These are phyloP conservation scores for Gobio occitaniae DNA, from an alignment of 2,797 vertebrate genomes.

Conservation along the genomic window DNA sequence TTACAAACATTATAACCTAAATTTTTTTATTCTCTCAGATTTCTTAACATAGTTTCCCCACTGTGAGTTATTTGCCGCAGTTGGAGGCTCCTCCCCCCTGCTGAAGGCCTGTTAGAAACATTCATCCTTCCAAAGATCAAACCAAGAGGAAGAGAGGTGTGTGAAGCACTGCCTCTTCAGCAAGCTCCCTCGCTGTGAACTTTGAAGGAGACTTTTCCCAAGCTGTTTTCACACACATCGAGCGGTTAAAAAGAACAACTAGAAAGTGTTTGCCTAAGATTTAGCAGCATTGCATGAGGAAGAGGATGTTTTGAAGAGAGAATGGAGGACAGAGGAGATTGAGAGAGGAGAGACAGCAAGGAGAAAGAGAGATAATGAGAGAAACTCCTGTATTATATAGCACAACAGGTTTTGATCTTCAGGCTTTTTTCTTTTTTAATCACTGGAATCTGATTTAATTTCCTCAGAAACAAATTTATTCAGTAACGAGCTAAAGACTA, in stretches of 20 bases:
- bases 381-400: slow-evolving; percentile 42
- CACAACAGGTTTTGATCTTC: slow-evolving; percentile 55
- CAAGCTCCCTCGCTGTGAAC: slow-evolving; percentile 70
- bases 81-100: slow-evolving; percentile 49
- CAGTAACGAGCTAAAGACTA: slow-evolving; percentile 21
- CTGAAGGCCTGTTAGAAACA: slow-evolving; percentile 63
- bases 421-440: slow-evolving; percentile 40
- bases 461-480: slow-evolving; percentile 20
- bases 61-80: slow-evolving; percentile 72
- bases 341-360: slow-evolving; percentile 52
- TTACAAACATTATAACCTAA: slow-evolving; percentile 1
- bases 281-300: slow-evolving; percentile 40
- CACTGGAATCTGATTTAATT: not conserved
- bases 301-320: slow-evolving; percentile 27
- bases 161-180: slow-evolving; percentile 69
- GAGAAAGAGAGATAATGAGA: slow-evolving; percentile 58
- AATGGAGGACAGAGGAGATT: not conserved
- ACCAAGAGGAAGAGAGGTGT: slow-evolving; percentile 73
- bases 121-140: slow-evolving; percentile 73
- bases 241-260: slow-evolving; percentile 67
- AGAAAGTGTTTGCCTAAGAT: slow-evolving; percentile 59
- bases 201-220: slow-evolving; percentile 80
- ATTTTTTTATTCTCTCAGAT: slow-evolving; percentile 66
- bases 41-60: slow-evolving; percentile 59
- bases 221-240: slow-evolving; percentile 65